Evolutionary conservation across 1,140 invertebrate genomes (phyloP).

Genomic region (Hesperophylax magnus): DNA sequence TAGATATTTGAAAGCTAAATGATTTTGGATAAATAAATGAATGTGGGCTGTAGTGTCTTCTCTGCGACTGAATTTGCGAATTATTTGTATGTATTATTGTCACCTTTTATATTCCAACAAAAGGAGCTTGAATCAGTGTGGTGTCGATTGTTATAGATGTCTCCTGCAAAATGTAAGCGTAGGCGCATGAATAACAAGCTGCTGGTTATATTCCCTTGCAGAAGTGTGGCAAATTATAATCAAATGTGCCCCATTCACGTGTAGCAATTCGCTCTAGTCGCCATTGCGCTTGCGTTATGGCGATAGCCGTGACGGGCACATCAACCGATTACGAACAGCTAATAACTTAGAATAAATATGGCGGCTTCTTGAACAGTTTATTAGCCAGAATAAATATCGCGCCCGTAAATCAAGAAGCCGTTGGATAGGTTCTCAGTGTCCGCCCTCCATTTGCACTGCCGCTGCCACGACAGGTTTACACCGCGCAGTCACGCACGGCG

Average conservation of each 20-base stretch:
- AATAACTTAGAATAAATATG: conserved; percentile 22
- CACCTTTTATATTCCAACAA: too few species aligned
- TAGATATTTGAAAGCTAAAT: too few species aligned
- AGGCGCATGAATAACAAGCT: background rate
- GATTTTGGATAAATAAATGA: too few species aligned
- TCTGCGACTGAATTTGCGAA: too few species aligned
- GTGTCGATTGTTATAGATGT: background rate
- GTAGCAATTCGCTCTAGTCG: background rate
- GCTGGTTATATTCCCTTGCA: conserved; percentile 4
- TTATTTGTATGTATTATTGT: too few species aligned
- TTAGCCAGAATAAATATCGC: conserved; percentile 21
- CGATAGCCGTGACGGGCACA: background rate
- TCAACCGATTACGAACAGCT: conserved; percentile 19
- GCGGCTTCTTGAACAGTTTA: background rate
- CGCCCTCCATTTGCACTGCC: too few species aligned
- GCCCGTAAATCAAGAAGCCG: conserved; percentile 14
- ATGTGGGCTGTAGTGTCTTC: too few species aligned
- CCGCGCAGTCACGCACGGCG: background rate
- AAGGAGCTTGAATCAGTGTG: too few species aligned
- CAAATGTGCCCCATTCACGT: background rate
- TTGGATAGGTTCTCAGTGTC: background rate
- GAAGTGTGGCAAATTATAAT: background rate
- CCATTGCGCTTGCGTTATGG: background rate
- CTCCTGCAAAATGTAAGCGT: background rate
- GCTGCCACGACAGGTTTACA: background rate